Conservation (phyloP, 2,113 vertebrate species). For the Pseudolaguvia tuberculata region DNA sequence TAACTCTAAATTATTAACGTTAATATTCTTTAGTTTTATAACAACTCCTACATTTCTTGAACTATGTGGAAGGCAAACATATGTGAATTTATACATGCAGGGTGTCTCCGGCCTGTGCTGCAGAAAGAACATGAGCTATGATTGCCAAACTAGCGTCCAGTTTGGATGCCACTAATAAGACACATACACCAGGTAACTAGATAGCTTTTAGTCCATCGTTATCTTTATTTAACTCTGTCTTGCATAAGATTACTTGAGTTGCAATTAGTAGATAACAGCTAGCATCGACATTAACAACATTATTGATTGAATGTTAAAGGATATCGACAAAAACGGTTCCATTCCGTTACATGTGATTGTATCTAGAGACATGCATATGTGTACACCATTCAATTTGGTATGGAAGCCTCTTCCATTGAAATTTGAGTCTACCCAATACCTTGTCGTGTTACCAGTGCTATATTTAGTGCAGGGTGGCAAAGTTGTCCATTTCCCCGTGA, state of each 20-base stretch:
- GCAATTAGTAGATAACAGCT: neutral
- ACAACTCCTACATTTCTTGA: neutral
- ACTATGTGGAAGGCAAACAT: conserved; percentile 12
- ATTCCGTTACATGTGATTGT: neutral
- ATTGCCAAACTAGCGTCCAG: conserved; percentile 9
- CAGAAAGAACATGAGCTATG: neutral
- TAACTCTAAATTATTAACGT: neutral
- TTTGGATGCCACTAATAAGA: conserved; percentile 9
- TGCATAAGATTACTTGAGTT: conserved; percentile 27
- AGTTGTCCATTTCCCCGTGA: conserved; percentile 47
- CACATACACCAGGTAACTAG: conserved; percentile 10
- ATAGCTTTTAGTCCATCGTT: conserved; percentile 5
- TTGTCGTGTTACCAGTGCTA: conserved; percentile 52
- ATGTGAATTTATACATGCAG: conserved; percentile 12
- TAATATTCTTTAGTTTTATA: neutral
- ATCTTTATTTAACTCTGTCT: conserved; percentile 30
- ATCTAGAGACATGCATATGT: conserved; percentile 7
- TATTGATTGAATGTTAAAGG: neutral
- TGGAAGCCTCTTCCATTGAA: conserved; percentile 42
- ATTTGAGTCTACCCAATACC: conserved; percentile 39
- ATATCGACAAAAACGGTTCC: too few species aligned
- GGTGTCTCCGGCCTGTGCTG: neutral
- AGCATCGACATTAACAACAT: neutral
- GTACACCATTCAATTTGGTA: neutral
- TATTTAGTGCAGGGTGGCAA: conserved; percentile 58